Conservation (phyloP, 2,797 vertebrate species). For the Tarsius wallacei region DNA sequence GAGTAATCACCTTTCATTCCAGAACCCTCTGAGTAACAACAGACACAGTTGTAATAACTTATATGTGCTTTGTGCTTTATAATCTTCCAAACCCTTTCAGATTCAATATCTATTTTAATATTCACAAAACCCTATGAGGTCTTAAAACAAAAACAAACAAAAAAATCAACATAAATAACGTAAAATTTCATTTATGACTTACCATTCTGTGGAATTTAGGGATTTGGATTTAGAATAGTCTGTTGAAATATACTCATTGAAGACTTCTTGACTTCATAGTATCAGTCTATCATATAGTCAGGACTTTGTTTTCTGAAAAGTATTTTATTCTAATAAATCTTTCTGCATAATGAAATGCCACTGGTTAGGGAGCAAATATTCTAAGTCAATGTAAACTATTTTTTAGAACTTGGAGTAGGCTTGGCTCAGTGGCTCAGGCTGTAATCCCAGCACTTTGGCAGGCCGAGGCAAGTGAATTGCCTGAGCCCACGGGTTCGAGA, state of each 20-base stretch:
- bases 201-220: slow-evolving; percentile 21
- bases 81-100: slow-evolving; percentile 37
- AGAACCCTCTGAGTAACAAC: slow-evolving; percentile 51
- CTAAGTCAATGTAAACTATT: slow-evolving; percentile 48
- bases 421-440: no score
- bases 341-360: slow-evolving; percentile 4
- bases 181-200: slow-evolving; percentile 27
- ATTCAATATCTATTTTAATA: slow-evolving; percentile 56
- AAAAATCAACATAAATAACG: neutral
- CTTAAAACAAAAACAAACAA: neutral
- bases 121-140: neutral
- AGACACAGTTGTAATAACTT: slow-evolving; percentile 24
- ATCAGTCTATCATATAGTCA: neutral
- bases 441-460: no score
- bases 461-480: no score
- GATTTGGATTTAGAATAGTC: slow-evolving; percentile 14
- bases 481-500: no score
- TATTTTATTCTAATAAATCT: slow-evolving; percentile 55
- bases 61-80: slow-evolving; percentile 29
- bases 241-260: neutral
- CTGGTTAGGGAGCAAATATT: slow-evolving; percentile 1
- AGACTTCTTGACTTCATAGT: slow-evolving; percentile 5
- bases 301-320: slow-evolving; percentile 48
- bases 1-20: neutral
- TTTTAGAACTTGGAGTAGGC: neutral